These are phyloP conservation scores for Tipula confusa DNA, from an alignment of 2,888 invertebrate genomes.

Conservation along the genomic window DNA sequence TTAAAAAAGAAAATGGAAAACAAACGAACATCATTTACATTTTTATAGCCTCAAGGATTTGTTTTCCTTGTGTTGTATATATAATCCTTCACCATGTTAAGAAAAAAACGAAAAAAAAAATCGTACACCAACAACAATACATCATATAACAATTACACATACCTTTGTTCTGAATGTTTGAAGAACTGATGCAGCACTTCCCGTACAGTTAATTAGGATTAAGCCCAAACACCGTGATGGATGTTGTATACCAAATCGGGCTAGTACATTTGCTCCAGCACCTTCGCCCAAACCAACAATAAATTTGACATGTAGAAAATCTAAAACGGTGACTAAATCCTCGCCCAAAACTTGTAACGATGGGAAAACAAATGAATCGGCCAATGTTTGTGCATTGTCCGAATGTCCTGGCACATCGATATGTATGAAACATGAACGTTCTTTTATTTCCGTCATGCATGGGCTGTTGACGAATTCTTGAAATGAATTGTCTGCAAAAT, in stretches of 20 bases:
- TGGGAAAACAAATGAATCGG: constrained; percentile 77
- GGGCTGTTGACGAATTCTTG: constrained; percentile 77
- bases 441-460: constrained; percentile 78
- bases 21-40: neutral
- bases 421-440: constrained; percentile 80
- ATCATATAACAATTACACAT: constrained; percentile 29
- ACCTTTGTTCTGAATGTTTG: constrained; percentile 81
- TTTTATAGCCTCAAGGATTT: neutral
- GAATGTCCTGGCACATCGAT: constrained; percentile 84
- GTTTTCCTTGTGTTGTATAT: neutral
- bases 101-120: neutral
- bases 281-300: constrained; percentile 84
- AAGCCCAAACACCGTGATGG: constrained; percentile 73
- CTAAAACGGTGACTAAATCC: constrained; percentile 73
- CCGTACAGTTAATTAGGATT: constrained; percentile 81
- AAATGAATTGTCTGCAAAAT: constrained; percentile 67
- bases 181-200: constrained; percentile 77
- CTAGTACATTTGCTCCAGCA: constrained; percentile 81
- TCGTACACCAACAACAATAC: neutral
- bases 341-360: constrained; percentile 76
- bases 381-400: constrained; percentile 70
- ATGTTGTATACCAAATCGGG: constrained; percentile 78
- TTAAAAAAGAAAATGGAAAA: neutral
- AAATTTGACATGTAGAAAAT: constrained; percentile 76
- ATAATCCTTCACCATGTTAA: neutral